Base-by-base conservation (phyloP, 2,797 vertebrate species). In the Lutjanus argentimaculatus region DNA sequence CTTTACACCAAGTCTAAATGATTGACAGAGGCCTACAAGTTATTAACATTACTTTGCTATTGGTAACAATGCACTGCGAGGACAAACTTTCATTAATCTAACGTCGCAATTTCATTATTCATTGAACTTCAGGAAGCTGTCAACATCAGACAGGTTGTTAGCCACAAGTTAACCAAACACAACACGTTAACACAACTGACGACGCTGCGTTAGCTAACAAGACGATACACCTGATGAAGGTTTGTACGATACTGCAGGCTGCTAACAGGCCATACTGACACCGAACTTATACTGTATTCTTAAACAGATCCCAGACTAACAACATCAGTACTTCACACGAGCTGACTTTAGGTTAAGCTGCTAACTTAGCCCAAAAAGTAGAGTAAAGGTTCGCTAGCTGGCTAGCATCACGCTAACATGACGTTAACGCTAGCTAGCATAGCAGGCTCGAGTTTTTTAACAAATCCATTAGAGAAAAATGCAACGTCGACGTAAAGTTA, bases 361-460 rank as follows among this genome's bases (percentile, higher is more conserved):
- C 8, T 45, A 74, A 61, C 25, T 79, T 53, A 75, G 40, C 62
- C 42, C 8, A 8, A 36, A 51, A 25, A 71, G 65, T 70, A 46
- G 3, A 59, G 25, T 45, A 53, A 64, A n/a, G 7, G 48, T 6
- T 75, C 3, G 90, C 52, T 88, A 80, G 76, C 80, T 67, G 4
- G 53, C 4, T 92, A 93, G 88, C 90, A 67, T 48, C 30, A 3
- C 1, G 85, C 89, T 91, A 88, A 12, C 36, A 1, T 19, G 63
- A 75, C 75, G 72, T 48, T 77, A 83, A 51, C 55, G 66, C 72
- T 88, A 90, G 66, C 72, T 88, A 90, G 81, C 89, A 72, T 80
- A 67, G 68, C 76, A 55, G 21, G 68, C 66, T 80, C 36, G n/a
- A 81, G 9, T 65, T 65, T 57, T 42, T 11, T 43, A 45, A 16